phyloP scores from a whole-genome alignment of 2,888 invertebrate genomes.

The Eledona agricola region DNA sequence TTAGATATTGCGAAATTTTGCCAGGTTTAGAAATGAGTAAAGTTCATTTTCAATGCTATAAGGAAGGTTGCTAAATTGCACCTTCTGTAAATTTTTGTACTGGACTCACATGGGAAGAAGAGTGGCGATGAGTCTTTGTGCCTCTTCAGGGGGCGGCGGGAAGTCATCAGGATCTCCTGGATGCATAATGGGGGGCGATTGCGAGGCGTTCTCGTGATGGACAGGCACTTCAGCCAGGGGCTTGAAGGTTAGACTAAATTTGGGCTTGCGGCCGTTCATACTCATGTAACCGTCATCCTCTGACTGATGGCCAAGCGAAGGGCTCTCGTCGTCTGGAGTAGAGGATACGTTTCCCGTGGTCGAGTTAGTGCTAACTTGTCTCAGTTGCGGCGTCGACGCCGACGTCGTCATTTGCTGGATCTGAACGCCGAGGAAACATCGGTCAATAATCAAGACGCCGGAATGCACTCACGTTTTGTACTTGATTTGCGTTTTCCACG shows the following conservation, averaged over 20 bases:
- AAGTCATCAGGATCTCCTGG: constrained; percentile 63
- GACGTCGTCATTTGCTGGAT: constrained; percentile 61
- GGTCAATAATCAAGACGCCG: constrained; percentile 7
- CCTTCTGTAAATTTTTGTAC: neutral
- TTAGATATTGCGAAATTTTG: no score
- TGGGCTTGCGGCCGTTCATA: constrained; percentile 86
- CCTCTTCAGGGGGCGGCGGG: constrained; percentile 81
- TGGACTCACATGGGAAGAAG: constrained; percentile 74
- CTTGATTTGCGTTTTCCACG: constrained; percentile 68
- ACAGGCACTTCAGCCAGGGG: constrained; percentile 67
- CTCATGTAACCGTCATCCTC: constrained; percentile 94
- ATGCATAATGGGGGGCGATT: constrained; percentile 56
- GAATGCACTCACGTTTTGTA: constrained; percentile 63
- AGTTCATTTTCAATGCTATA: no score
- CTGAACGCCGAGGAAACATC: constrained; percentile 50
- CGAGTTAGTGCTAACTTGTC: constrained; percentile 60
- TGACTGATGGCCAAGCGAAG: constrained; percentile 83
- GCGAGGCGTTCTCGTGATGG: constrained; percentile 62
- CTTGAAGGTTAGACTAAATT: constrained; percentile 77
- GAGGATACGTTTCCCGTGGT: constrained; percentile 63
- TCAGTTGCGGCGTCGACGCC: constrained; percentile 57
- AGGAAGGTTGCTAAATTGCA: no score
- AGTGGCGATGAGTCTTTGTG: constrained; percentile 78
- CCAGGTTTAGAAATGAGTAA: no score
- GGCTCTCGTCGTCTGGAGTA: constrained; percentile 74